Evolutionary conservation across 2,113 vertebrate species (phyloP), one percentile per base, ranked within the genome.

Genomic region (Salvelinus namaycush): DNA sequence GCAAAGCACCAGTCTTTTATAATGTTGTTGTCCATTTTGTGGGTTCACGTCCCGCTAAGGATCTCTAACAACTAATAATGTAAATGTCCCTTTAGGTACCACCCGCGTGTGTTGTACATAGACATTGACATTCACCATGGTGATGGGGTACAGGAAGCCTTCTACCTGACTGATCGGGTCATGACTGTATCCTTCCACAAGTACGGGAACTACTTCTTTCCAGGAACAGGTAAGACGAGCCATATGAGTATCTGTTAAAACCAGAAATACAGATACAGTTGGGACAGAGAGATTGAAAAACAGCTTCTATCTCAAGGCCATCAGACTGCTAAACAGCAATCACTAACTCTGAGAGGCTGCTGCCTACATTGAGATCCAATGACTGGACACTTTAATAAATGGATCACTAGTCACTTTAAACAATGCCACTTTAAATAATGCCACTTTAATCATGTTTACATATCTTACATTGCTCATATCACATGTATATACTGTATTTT

Each of bases 171-270:
- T 0, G 98, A 99, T 89, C 91, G 98, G 0, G 98, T 99, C 87
- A 99, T 99, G 98, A 99, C 98, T 0, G 98, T 99, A 70, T 99
- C 98, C n/a, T 99, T 99, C 85, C 98, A 99, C 90, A 99, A 99
- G 89, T 99, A 99, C 0, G 98, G 98, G 44, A 99, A 99, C 91
- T 99, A 99, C 79, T 99, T 99, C 87, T 99, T 99, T 27, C 98
- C 98, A 57, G 98, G 98, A 29, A 99, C 98, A 86, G 98, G 98
- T 99, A 59, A 48, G 54, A n/a, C 18, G 0, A 54, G 16, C 14
- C 51, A 54, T 18, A 39, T 24, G 11, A 26, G 16, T 73, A 14
- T 1, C 60, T 9, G 20, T 11, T 44, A 44, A 18, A 60, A 18
- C 20, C 20, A 44, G 39, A 44, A 44, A 44, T 44, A 44, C 2